phyloP scores from a whole-genome alignment of 2,113 vertebrate species.

The Poeciliopsis turrubarensis region DNA sequence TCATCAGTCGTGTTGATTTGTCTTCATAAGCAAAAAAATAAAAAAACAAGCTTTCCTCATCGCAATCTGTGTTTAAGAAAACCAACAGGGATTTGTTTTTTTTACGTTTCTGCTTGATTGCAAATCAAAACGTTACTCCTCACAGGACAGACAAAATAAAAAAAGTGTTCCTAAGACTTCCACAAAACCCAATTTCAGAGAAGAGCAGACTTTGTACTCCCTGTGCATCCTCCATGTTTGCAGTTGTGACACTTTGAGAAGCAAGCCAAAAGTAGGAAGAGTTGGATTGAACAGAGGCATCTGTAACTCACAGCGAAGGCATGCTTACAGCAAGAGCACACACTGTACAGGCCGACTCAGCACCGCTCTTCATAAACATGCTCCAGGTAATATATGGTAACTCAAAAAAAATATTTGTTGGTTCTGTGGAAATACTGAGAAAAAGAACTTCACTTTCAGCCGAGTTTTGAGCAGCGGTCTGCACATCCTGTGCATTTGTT shows the following conservation, averaged over 20 bases:
- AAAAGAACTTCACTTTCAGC: conserved; percentile 3
- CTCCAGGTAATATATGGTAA: conserved; percentile 1
- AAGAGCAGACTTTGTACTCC: conserved; percentile 22
- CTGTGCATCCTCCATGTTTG: conserved; percentile 23
- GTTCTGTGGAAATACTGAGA: not conserved
- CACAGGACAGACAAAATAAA: not conserved
- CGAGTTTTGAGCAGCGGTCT: conserved; percentile 7
- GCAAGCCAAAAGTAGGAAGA: not conserved
- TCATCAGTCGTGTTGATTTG: conserved; percentile 62
- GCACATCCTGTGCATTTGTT: conserved; percentile 6
- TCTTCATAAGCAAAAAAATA: conserved; percentile 16
- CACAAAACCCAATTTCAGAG: conserved; percentile 19
- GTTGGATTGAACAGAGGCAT: conserved; percentile 4
- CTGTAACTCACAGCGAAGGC: not conserved
- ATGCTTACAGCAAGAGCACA: not conserved
- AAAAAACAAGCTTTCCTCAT: conserved; percentile 10
- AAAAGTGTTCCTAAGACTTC: not conserved
- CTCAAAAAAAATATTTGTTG: not conserved
- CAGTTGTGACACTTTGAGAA: conserved; percentile 49
- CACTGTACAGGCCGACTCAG: not conserved
- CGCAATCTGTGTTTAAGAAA: too few relatives aligned
- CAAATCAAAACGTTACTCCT: conserved; percentile 17
- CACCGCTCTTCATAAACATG: conserved; percentile 1
- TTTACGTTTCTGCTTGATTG: conserved; percentile 6
- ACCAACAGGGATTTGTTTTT: too few relatives aligned